phyloP scores from a whole-genome alignment of 2,797 vertebrate species.

The Hapalemur alaotrensis region DNA sequence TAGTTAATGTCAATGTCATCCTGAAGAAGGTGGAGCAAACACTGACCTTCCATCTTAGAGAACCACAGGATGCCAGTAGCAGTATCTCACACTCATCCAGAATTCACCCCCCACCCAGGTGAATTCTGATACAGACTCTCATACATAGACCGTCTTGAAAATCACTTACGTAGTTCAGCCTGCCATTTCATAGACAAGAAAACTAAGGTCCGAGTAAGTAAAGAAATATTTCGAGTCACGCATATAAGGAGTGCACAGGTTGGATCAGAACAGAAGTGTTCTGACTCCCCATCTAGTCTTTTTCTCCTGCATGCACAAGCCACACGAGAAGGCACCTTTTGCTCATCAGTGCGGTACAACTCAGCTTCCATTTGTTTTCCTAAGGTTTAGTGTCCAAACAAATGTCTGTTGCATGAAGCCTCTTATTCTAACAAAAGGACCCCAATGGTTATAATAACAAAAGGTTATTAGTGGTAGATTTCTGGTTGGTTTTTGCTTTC shows the following conservation, averaged over 20 bases:
- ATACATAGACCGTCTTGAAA: not conserved
- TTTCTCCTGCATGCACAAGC: too few species aligned
- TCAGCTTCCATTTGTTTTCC: not conserved
- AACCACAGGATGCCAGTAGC: not conserved
- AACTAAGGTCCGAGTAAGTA: not conserved
- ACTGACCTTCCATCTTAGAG: not conserved
- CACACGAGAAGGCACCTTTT: not conserved
- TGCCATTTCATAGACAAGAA: not conserved
- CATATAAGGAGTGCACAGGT: not conserved
- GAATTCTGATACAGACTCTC: not conserved
- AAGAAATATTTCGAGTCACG: not conserved
- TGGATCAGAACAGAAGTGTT: not conserved
- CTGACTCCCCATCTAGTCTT: not conserved
- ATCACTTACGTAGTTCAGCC: not conserved
- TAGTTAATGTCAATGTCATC: not conserved
- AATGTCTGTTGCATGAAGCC: not conserved
- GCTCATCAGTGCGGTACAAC: not conserved
- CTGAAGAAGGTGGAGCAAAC: not conserved
- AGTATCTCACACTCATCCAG: not conserved
- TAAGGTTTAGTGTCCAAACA: not conserved
- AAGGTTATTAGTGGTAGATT: not conserved
- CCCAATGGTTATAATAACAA: not conserved
- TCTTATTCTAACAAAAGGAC: not conserved
- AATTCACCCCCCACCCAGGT: not conserved
- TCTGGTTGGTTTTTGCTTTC: not conserved